Evolutionary conservation across 2,888 invertebrate species (phyloP), one percentile per base, ranked within the genome.

Genomic region (Patella depressa): DNA sequence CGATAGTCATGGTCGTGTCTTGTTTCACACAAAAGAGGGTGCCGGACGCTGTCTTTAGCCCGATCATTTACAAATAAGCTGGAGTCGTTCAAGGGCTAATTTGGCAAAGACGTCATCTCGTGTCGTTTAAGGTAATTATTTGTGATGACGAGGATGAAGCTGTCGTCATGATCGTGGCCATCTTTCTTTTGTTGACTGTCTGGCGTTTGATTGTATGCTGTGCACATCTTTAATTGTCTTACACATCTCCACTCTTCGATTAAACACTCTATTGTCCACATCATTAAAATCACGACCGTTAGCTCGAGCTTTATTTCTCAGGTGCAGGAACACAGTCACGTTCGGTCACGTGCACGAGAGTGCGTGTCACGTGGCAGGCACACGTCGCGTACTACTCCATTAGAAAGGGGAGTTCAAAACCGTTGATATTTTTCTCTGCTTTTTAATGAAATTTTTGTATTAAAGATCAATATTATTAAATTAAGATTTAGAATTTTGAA

Each of bases 221-320:
- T 72, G 53, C 53, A 45, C 53, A 72, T 53, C 45, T 45, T 45
- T 53, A 53, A 53, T 72, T 53, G 45, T 53, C 11, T 29, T 72
- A 9, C 72, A 53, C 45, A 34, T 72, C 71, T 45, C 45, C 71
- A 53, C n/a, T 34, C 19, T 71, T n/a, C 34, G 29, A 72, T 53
- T 12, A 34, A 53, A 72, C 34, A 29, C 34, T 53, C 65, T 24
- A 9, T 65, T 24, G 65, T 65, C 65, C 65, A 76, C 76, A 76
- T 76, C 76, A 76, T 76, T 76, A 76, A 75, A 76, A 72, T 72
- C 72, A 65, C 65, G 76, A 76, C 76, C 72, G 73, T 73, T 65
- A 76, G 72, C 72, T 69, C 24, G 19, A 65, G 55, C 76, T 76
- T 65, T 69, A 76, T 76, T 76, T 76, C 76, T 76, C 76, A 76